Conservation (phyloP, 2,113 vertebrate genomes). For the Chlamydotis undulata region DNA sequence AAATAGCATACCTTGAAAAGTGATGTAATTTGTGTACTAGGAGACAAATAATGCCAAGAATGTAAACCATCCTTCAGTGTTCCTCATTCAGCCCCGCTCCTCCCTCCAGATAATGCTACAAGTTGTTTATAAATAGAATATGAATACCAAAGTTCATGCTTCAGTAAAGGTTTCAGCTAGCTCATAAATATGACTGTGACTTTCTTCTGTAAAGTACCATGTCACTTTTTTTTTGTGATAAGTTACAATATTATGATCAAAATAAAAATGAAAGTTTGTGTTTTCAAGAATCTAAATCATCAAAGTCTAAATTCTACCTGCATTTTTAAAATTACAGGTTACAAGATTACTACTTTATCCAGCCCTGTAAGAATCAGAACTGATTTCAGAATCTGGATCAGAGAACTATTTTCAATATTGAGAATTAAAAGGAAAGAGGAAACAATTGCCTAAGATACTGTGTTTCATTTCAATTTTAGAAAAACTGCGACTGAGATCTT, state of each 20-base stretch:
- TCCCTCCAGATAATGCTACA: neutral
- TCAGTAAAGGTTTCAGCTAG: neutral
- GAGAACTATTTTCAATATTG: neutral
- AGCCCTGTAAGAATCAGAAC: neutral
- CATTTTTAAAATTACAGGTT: neutral
- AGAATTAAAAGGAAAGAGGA: neutral
- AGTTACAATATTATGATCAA: neutral
- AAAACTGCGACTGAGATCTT: neutral
- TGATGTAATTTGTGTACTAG: neutral
- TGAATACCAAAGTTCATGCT: neutral
- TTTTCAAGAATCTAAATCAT: neutral
- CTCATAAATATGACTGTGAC: neutral
- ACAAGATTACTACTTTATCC: neutral
- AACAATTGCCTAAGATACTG: neutral
- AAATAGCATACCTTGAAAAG: neutral
- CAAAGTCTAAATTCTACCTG: neutral
- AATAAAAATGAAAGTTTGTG: neutral
- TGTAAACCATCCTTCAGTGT: neutral
- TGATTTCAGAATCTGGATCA: neutral
- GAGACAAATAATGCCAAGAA: neutral
- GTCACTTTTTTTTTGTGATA: neutral
- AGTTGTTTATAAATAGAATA: neutral
- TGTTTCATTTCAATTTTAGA: neutral
- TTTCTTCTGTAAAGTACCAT: neutral
- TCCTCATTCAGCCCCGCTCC: accelerated